Conservation (phyloP, 2,797 vertebrate genomes). For the Odontamblyopus rebecca region DNA sequence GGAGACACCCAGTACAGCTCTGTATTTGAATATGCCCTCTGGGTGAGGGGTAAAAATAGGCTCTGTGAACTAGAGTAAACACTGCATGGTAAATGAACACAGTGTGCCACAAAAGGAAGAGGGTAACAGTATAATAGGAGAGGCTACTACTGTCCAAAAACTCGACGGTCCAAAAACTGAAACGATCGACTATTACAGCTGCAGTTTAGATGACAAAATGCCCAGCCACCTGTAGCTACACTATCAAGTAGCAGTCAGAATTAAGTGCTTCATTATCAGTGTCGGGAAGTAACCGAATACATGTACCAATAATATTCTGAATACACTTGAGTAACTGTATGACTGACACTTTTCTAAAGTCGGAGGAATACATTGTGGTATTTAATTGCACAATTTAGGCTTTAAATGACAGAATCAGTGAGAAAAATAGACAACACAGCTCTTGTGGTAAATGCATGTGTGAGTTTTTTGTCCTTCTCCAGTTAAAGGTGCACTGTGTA, state of each 20-base stretch:
- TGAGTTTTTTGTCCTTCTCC: too few species aligned
- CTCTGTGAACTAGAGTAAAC: conserved; percentile 73
- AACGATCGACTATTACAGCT: conserved; percentile 10
- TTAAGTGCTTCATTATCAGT: conserved; percentile 6
- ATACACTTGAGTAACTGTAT: too few species aligned
- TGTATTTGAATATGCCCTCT: conserved; percentile 74
- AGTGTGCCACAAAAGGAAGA: conserved; percentile 50
- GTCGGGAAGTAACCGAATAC: too few species aligned
- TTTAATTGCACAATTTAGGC: too few species aligned
- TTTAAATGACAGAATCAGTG: too few species aligned
- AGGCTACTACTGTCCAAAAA: conserved; percentile 29
- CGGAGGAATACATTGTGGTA: too few species aligned
- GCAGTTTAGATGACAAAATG: not conserved
- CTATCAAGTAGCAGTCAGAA: conserved; percentile 12
- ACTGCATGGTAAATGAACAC: conserved; percentile 62
- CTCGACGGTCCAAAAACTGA: conserved; percentile 13
- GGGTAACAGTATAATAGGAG: conserved; percentile 9
- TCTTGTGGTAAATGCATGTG: too few species aligned
- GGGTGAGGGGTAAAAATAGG: conserved; percentile 77
- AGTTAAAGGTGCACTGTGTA: too few species aligned
- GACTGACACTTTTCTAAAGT: too few species aligned
- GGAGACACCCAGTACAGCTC: conserved; percentile 67
- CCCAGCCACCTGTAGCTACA: conserved; percentile 54
- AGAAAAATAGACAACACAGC: too few species aligned
- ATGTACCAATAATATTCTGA: too few species aligned